Base-by-base conservation (phyloP, 1,140 invertebrate genomes). In the Heterodera schachtii region DNA sequence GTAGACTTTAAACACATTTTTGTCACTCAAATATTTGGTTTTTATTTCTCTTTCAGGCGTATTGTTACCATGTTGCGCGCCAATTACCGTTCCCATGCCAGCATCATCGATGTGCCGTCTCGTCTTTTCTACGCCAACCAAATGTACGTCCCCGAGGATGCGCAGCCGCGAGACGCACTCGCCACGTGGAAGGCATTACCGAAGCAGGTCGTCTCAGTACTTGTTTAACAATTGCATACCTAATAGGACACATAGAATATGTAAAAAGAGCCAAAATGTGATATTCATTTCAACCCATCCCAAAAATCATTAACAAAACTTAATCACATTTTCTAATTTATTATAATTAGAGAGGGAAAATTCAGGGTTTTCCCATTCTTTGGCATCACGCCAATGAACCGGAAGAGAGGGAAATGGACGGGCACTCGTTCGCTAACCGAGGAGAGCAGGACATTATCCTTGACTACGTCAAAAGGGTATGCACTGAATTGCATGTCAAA, bases 401-500 rank as follows among this genome's bases (percentile, higher is more conserved):
- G 69, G 84, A 85, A 60, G 64, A 77, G 31, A 41, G 46, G 44
- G 67, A 74, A 3, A 86, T 83, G 3, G 87, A 90, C 84, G 95
- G 93, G 82, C 95, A 95, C 2, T 95, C 94, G 2, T 82, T 43
- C 94, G 96, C 93, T 85, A 98, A 98, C 92, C 93, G 93, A 0
- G 91, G 93, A 70, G 96, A 98, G 92, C 94, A 94, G 0, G 92
- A 93, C 3, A 92, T 88, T 74, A 90, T 92, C 6, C 85, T 91
- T 7, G 75, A 86, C 16, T 92, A 92, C 77, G 81, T 92, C n/a
- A 87, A 90, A 81, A 85, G 77, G 57, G 67, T 91, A 13, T 92
- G 94, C 9, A 91, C 92, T 81, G 88, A 93, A 71, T 90, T 91
- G 73, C 92, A 93, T 47, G 82, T 96, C 13, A 88, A 84, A 5